These are phyloP conservation scores for Eretmocerus hayati DNA, from an alignment of 2,888 invertebrate species.

Conservation along the genomic window DNA sequence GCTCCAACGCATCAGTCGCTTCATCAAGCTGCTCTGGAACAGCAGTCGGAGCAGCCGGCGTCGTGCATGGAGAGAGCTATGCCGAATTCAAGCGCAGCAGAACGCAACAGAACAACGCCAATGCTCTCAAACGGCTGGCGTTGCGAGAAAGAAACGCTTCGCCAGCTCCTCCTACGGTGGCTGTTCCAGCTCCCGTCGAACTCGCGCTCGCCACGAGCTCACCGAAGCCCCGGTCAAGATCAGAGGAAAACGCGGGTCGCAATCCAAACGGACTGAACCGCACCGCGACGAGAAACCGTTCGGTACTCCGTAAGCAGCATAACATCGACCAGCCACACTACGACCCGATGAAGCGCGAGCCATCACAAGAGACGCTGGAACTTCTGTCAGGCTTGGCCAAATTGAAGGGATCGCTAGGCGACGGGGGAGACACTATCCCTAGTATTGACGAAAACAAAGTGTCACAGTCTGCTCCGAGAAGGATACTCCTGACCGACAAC, in stretches of 20 bases:
- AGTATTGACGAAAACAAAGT: constrained; percentile 29
- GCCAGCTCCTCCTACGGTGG: constrained; percentile 3
- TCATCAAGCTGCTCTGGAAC: constrained; percentile 27
- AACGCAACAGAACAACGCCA: constrained; percentile 29
- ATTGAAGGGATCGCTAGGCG: constrained; percentile 39
- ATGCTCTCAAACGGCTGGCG: constrained; percentile 24
- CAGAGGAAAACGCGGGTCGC: constrained; percentile 14
- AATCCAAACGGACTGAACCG: constrained; percentile 10
- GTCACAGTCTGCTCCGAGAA: constrained; percentile 34
- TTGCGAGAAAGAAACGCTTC: constrained; percentile 19
- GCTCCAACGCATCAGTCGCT: constrained; percentile 7
- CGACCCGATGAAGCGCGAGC: constrained; percentile 37
- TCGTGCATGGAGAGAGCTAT: constrained; percentile 36
- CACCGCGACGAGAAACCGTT: constrained; percentile 24
- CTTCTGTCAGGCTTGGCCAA: constrained; percentile 39
- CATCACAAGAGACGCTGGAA: constrained; percentile 43
- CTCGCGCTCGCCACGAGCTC: constrained; percentile 6
- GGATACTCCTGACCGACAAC: constrained; percentile 39
- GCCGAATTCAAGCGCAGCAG: constrained; percentile 40
- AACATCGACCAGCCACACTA: constrained; percentile 36
- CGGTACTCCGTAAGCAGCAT: constrained; percentile 39
- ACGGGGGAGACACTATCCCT: too few relatives aligned
- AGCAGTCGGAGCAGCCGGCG: constrained; percentile 37
- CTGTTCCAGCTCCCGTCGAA: not conserved
- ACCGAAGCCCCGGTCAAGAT: constrained; percentile 15